Base-by-base conservation (phyloP, 2,797 vertebrate genomes). In the Nasua narica region DNA sequence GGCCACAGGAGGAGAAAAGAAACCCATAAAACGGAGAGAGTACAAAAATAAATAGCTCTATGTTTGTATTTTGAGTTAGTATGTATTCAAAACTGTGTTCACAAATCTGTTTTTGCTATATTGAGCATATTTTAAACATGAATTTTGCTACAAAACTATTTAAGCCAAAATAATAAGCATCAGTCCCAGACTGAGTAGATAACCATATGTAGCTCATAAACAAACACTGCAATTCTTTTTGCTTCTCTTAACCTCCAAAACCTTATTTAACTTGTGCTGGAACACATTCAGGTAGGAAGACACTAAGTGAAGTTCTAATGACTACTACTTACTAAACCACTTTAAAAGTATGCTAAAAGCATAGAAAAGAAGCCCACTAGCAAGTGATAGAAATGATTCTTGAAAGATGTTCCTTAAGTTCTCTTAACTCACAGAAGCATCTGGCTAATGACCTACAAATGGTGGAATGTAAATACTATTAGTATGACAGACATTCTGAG, bases 71-170 rank as follows among this genome's bases (percentile, higher is more conserved):
- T 77, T 79, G 16, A 79, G 25, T 70, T 83, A 77, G 54, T 12
- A 79, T 82, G 10, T 85, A 69, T 32, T 89, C 79, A 94, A 92
- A 90, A 76, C 32, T 27, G 0, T 19, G 25, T 76, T 12, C 32
- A 37, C 1, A 83, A 50, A 50, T 37, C 65, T 15, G 2, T 21
- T 46, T 62, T 29, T 78, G 46, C 70, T 87, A 90, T 7, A 88
- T 11, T 48, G 21, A 91, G 88, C 69, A 32, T 50, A 95, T 25
- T 92, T 77, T 77, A 40, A 95, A 82, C 3, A 40, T 65, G 5
- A 92, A 78, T 58, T 83, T 88, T 62, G 48, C 40, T 76, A 91
- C n/a, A 93, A 84, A 87, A 87, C 52, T 60, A 94, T 69, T 89
- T 91, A 86, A 78, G 67, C 27, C 74, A 96, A 87, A 90, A 90